phyloP scores from a whole-genome alignment of 2,113 vertebrate genomes.

The Melanerpes aurifrons region DNA sequence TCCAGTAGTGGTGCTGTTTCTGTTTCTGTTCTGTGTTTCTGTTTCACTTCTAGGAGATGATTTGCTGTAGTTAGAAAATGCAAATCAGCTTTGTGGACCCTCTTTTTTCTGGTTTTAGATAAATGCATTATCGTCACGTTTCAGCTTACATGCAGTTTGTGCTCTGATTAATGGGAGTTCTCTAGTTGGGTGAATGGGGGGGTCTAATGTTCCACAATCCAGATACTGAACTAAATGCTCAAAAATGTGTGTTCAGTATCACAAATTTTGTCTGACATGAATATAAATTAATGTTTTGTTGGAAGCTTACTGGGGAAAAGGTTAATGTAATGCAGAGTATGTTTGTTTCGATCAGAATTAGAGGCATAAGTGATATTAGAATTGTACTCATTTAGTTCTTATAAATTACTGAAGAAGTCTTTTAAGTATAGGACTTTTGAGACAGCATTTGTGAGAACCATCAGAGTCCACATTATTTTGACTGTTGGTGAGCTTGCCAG shows the following conservation, averaged over 20 bases:
- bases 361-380: neutral
- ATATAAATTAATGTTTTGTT: neutral
- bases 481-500: neutral
- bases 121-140: neutral
- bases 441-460: neutral
- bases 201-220: neutral
- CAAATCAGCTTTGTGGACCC: neutral
- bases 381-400: neutral
- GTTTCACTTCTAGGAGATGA: neutral
- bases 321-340: neutral
- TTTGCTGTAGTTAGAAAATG: neutral
- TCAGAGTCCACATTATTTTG: neutral
- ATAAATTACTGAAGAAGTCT: neutral
- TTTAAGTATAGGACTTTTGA: neutral
- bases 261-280: neutral
- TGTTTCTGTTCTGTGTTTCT: too few species aligned
- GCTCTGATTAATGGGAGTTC: neutral
- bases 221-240: neutral
- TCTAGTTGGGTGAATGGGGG: neutral
- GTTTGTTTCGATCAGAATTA: neutral
- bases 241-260: neutral
- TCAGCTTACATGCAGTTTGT: neutral
- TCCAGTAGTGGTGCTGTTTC: neutral
- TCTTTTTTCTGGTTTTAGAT: neutral
- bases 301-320: neutral